phyloP scores from a whole-genome alignment of 2,888 invertebrate genomes.

The Lepas anatifera region DNA sequence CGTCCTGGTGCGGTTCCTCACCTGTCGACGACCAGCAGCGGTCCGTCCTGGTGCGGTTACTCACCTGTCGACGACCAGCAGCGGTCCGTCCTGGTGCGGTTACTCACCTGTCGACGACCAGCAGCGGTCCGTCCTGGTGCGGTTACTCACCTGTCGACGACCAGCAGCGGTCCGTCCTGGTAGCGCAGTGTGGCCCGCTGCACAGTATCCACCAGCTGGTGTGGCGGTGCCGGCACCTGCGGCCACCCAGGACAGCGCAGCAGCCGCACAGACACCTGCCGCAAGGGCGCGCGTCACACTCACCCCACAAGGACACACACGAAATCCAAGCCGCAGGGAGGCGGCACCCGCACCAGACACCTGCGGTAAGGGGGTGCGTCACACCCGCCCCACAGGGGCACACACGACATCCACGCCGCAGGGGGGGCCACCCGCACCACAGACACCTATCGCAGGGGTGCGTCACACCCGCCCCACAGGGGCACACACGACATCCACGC shows the following conservation, averaged over 20 bases:
- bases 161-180: slow-evolving; percentile 81
- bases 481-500: too few species aligned
- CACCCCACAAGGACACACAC: too few species aligned
- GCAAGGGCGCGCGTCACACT: too few species aligned
- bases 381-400: too few species aligned
- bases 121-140: too few species aligned
- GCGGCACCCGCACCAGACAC: too few species aligned
- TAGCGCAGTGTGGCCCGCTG: slow-evolving; percentile 72
- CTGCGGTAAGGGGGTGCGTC: not conserved
- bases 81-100: slow-evolving; percentile 83
- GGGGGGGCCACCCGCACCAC: too few species aligned
- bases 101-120: slow-evolving; percentile 51
- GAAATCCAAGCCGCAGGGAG: too few species aligned
- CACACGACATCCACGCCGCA: too few species aligned
- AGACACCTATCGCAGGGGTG: too few species aligned
- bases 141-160: slow-evolving; percentile 78
- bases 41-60: slow-evolving; percentile 33
- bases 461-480: too few species aligned
- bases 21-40: slow-evolving; percentile 39
- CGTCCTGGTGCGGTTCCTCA: slow-evolving; percentile 82
- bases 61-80: slow-evolving; percentile 84
- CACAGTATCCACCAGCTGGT: slow-evolving; percentile 66
- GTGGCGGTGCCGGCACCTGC: slow-evolving; percentile 55
- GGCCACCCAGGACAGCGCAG: slow-evolving; percentile 79
- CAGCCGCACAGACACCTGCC: slow-evolving; percentile 62